These are phyloP conservation scores for Parapsyche elsis DNA, from an alignment of 1,140 invertebrate species.

Conservation along the genomic window DNA sequence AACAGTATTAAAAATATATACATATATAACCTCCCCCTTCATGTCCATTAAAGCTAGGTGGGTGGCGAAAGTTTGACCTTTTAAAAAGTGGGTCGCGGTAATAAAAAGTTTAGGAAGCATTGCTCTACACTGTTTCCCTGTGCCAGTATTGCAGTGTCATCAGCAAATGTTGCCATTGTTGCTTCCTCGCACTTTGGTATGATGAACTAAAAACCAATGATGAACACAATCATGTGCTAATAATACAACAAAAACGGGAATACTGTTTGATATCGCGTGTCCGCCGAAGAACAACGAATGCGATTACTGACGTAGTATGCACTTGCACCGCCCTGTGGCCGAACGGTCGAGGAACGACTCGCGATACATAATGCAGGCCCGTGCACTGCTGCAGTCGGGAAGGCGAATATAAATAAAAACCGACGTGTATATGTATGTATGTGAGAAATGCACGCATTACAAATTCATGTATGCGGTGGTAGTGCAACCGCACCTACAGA, in stretches of 20 bases:
- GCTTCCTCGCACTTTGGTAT: too few relatives aligned
- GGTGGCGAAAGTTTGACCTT: too few relatives aligned
- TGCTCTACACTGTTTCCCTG: too few relatives aligned
- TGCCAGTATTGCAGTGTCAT: too few relatives aligned
- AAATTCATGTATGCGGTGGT: background rate
- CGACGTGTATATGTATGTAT: background rate
- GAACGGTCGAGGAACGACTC: background rate
- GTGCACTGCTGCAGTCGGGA: background rate
- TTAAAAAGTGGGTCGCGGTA: too few relatives aligned
- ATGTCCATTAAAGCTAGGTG: too few relatives aligned
- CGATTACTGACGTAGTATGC: conserved; percentile 43
- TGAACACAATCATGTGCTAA: too few relatives aligned
- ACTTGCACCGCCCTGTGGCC: background rate
- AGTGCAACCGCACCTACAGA: background rate
- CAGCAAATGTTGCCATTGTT: too few relatives aligned
- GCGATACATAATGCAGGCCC: conserved; percentile 15
- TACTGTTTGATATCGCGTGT: conserved; percentile 18
- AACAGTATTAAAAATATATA: too few relatives aligned
- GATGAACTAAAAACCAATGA: too few relatives aligned
- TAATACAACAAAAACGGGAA: background rate
- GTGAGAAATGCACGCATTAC: conserved; percentile 20
- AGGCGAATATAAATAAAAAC: background rate
- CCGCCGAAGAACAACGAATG: conserved; percentile 51
- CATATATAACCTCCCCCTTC: too few relatives aligned
- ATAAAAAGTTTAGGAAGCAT: too few relatives aligned